These are phyloP conservation scores for Ispidina lecontei DNA, from an alignment of 2,797 vertebrate genomes.

Conservation along the genomic window DNA sequence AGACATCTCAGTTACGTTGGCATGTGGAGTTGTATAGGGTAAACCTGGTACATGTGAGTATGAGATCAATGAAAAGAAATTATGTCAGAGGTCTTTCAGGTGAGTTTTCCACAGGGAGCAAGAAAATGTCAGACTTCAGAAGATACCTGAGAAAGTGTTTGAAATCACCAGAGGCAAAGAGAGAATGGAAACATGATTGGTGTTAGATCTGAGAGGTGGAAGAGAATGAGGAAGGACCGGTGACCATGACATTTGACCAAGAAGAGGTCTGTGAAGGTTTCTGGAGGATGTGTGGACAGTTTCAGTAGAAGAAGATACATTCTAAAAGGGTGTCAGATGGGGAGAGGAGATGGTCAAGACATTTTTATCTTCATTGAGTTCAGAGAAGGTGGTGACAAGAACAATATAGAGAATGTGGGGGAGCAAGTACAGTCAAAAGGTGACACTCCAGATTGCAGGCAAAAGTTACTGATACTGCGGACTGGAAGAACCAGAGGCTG, in stretches of 20 bases:
- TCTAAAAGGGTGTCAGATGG: neutral
- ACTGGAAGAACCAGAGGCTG: neutral
- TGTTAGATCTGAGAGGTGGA: neutral
- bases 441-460: neutral
- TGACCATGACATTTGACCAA: neutral
- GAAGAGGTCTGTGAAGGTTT: neutral
- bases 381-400: neutral
- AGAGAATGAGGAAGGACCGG: neutral
- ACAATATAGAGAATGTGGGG: neutral
- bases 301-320: neutral
- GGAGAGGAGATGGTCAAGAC: neutral
- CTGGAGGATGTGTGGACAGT: neutral
- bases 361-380: neutral
- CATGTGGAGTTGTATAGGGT: neutral
- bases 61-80: neutral
- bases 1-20: neutral
- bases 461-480: neutral
- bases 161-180: neutral
- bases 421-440: neutral
- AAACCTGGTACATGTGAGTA: neutral
- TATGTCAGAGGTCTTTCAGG: neutral
- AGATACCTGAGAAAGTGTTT: neutral
- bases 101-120: neutral
- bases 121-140: neutral
- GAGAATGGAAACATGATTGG: neutral